Evolutionary conservation across 2,113 vertebrate species (phyloP).

Genomic region (Sceloporus undulatus): DNA sequence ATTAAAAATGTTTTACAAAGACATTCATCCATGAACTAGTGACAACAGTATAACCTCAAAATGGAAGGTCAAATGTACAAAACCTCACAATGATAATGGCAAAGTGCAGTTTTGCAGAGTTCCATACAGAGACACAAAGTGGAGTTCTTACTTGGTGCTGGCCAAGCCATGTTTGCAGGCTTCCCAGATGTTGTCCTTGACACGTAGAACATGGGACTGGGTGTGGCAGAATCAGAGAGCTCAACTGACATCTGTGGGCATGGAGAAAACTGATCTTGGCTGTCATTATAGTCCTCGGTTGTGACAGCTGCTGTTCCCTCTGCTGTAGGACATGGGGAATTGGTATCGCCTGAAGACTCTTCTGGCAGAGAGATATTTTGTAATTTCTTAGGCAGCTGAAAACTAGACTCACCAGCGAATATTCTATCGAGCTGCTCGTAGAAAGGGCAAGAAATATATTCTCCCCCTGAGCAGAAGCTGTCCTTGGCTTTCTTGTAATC

Average conservation of each 20-base stretch:
- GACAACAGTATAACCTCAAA: background rate
- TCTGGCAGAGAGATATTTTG: background rate
- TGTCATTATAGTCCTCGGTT: conserved; percentile 6
- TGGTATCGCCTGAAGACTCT: conserved; percentile 20
- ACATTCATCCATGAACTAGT: background rate
- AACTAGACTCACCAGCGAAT: conserved; percentile 10
- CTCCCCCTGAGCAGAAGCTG: background rate
- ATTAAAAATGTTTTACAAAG: background rate
- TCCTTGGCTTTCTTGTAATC: conserved; percentile 41
- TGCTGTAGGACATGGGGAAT: background rate
- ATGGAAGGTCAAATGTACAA: background rate
- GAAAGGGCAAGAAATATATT: conserved; percentile 7
- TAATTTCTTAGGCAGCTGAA: background rate
- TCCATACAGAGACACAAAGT: background rate
- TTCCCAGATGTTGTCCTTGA: background rate
- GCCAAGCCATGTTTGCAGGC: conserved; percentile 19
- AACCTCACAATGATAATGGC: no score
- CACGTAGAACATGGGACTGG: conserved; percentile 26
- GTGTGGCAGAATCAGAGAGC: conserved; percentile 7
- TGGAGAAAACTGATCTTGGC: conserved; percentile 12
- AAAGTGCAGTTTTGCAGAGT: no score
- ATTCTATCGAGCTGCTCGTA: conserved; percentile 31
- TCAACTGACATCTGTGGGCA: background rate
- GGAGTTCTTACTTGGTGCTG: conserved; percentile 10
- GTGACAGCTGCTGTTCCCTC: background rate